Percentiles rank a stretch among this genome's conserved stretches.
phyloP scores from a whole-genome alignment of 2,113 vertebrate species.

The Dicerorhinus sumatrensis region DNA sequence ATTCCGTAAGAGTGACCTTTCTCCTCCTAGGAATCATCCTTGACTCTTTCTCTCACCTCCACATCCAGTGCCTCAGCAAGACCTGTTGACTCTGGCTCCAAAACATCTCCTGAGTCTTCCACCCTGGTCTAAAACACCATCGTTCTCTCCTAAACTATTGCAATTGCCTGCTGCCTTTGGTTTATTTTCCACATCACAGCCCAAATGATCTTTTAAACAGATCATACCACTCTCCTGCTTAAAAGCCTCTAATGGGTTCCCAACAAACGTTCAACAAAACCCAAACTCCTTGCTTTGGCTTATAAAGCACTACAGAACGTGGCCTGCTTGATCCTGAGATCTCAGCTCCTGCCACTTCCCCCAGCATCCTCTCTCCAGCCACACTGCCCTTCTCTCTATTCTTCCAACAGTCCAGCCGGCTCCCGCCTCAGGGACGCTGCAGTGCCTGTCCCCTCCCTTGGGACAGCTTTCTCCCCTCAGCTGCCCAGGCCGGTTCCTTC shows the following conservation, averaged over 20 bases:
- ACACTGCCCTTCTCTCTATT: background rate
- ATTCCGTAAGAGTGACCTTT: background rate
- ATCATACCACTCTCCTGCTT: background rate
- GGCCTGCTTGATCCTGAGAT: background rate
- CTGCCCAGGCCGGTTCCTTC: background rate
- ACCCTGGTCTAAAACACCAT: background rate
- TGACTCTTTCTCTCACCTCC: background rate
- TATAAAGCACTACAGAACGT: background rate
- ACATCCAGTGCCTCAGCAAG: background rate
- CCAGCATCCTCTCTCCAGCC: background rate
- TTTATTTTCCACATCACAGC: background rate
- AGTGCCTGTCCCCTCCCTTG: background rate
- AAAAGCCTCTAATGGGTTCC: background rate
- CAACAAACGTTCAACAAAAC: constrained; percentile 3
- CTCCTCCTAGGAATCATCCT: background rate
- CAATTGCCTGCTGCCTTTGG: background rate
- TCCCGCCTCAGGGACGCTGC: background rate
- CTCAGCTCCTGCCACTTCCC: background rate
- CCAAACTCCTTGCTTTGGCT: background rate
- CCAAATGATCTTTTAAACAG: background rate
- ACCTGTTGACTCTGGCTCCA: background rate
- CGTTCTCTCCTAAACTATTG: background rate
- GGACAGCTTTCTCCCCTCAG: background rate
- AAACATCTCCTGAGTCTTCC: background rate
- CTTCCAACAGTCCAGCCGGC: background rate